Evolutionary conservation across 2,888 invertebrate species (phyloP), one percentile per base, ranked within the genome.

Genomic region (Drosophila mimica): DNA sequence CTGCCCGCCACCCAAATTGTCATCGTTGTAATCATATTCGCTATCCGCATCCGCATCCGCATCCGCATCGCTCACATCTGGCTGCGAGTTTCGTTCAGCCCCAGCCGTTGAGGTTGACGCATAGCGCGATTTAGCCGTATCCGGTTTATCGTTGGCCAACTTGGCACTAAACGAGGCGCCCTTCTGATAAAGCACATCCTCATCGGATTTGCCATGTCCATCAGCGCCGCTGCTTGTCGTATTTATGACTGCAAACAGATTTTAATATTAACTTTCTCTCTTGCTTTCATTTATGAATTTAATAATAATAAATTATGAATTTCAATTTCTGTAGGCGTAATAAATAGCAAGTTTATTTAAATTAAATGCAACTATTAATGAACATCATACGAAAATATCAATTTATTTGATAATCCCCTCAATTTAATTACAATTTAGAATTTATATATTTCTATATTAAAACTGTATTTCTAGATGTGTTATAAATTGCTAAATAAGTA

Each of bases 161-260:
- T 96, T 96, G 38, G 96, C 96, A 78, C 96, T 96, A 93, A 97
- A 96, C 58, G 96, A 96, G 5, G 96, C 96, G 88, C 96, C 96
- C 93, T 96, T 96, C 93, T 96, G 96, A 89, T 96, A 96, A 43
- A 96, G 93, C 70, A 96, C 95, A 92, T 96, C 96, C 91, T 95
- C 95, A 88, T 95, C 95, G 58, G 94, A 94, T 83, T 95, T 94
- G 51, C 92, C 92, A 60, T 95, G 95, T 66, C 92, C 92, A 70
- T 95, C 95, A 38, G 28, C 48, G 20, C 75, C 76, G 38, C 79
- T 91, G 59, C 71, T 93, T 65, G 96, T 96, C 78, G 96, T 94
- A 93, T 97, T 97, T 86, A 96, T 93, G 93, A 96, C 97, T 97
- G 95, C 7, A 94, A 94, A 83, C 87, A 88, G 9, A 40, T 31